Evolutionary conservation across 2,113 vertebrate genomes (phyloP).

Genomic region (Nesogale talazaci): DNA sequence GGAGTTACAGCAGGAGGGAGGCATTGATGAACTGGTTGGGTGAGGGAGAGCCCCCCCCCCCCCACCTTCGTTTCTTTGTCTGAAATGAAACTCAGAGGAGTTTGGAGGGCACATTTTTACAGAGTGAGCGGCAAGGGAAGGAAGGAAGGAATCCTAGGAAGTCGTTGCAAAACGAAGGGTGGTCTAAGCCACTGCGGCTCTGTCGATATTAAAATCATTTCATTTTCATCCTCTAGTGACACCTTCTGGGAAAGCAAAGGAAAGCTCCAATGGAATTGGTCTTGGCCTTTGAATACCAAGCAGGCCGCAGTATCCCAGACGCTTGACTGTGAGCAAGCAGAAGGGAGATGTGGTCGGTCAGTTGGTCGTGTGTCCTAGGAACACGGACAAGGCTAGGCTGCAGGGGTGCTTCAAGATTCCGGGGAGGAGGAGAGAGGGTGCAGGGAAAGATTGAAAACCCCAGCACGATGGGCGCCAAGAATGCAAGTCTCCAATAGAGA

Average conservation of each 20-base stretch:
- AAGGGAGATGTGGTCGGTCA: not conserved
- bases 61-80: not conserved
- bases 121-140: not conserved
- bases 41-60: not conserved
- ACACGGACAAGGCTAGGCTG: not conserved
- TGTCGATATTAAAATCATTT: not conserved
- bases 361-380: not conserved
- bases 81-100: constrained; percentile 11
- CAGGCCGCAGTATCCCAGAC: fast-evolving
- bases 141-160: not conserved
- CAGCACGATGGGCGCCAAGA: not conserved
- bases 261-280: not conserved
- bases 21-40: not conserved
- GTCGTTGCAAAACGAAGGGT: not conserved
- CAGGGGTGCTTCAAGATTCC: not conserved
- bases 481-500: not conserved
- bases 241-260: constrained; percentile 83
- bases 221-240: constrained; percentile 85
- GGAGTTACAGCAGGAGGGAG: constrained; percentile 4
- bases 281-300: not conserved
- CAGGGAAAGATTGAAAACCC: not conserved
- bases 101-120: not conserved
- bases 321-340: not conserved
- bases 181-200: not conserved
- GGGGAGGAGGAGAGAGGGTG: not conserved